Base-by-base conservation (phyloP, 2,888 invertebrate genomes). In the Mythimna impura region DNA sequence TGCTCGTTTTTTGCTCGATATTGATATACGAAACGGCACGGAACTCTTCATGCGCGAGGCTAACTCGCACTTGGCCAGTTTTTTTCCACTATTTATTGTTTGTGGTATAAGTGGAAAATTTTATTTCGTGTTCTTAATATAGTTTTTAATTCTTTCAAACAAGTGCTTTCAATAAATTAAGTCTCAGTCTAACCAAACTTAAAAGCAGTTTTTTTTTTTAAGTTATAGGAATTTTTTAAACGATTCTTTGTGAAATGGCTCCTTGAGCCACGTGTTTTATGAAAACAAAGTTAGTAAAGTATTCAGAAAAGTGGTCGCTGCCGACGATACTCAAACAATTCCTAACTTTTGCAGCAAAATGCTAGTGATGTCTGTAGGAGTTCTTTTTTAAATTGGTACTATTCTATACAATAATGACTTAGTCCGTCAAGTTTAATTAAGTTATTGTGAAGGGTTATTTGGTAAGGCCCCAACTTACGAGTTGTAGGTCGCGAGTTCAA, bases 81-180 rank as follows among this genome's bases (percentile, higher is more conserved):
- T 36, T 43, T 1, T 64, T 34, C 36, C 25, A 9, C 0, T 34
- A 17, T n/a, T 54, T 22, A 20, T n/a, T 43, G 43, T 43, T 14
- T 43, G 43, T 43, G 3, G 17, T 30, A 5, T 58, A 64, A 20
- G 17, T 34, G 7, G 0, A 0, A 12, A 34, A 6, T 12, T n/a
- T 36, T n/a, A 65, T 14, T n/a, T 34, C 22, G 34, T 40, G 3
- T 14, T 57, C 10, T 54, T 57, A 52, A 12, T 9, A 30, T 2
- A 61, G 34, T 63, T 54, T 63, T 54, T 63, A 9, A 25, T 47
- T 22, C 36, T 55, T 73, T 75, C 25, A n/a, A 47, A 30, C 8
- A 36, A 14, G 3, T 30, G 17, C 34, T 34, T 58, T 34, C 9
- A 22, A 5, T 14, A 34, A 30, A 50, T n/a, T 12, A 1, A 17